Percentiles rank a stretch among this genome's conserved stretches.
Evolutionary conservation across 2,888 invertebrate genomes (phyloP).

Genomic region (Linyphia triangularis): DNA sequence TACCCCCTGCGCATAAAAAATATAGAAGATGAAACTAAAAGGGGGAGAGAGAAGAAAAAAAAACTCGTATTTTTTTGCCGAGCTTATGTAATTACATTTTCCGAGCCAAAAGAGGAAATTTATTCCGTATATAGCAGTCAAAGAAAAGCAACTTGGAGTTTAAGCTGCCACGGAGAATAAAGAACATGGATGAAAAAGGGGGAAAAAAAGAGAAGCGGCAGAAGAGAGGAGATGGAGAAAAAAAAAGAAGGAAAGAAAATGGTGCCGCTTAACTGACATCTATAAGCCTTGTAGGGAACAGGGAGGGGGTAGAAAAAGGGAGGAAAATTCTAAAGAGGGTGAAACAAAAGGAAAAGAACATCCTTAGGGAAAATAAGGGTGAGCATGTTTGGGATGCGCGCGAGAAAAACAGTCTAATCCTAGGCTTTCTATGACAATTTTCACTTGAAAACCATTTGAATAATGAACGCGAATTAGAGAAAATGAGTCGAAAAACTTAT

Average conservation of each 20-base stretch:
- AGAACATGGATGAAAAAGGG: conserved; percentile 47
- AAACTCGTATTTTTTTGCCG: conserved; percentile 19
- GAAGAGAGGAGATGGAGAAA: conserved; percentile 12
- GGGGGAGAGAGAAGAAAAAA: neutral
- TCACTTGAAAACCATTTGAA: conserved; percentile 67
- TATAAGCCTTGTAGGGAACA: conserved; percentile 42
- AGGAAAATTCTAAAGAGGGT: conserved; percentile 46
- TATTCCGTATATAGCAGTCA: conserved; percentile 48
- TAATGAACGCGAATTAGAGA: conserved; percentile 69
- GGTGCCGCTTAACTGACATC: conserved; percentile 57
- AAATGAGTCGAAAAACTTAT: conserved; percentile 50
- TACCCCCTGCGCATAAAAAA: conserved; percentile 18
- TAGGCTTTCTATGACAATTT: conserved; percentile 68
- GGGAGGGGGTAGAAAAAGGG: conserved; percentile 19
- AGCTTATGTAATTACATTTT: conserved; percentile 71
- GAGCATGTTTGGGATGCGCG: neutral
- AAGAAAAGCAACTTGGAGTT: conserved; percentile 66
- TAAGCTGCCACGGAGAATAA: conserved; percentile 63
- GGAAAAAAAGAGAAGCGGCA: conserved; percentile 16
- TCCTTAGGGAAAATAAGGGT: conserved; percentile 56
- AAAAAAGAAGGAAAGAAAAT: conserved; percentile 26
- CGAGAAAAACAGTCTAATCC: conserved; percentile 57
- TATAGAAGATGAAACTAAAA: conserved; percentile 16
- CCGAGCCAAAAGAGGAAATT: conserved; percentile 51
- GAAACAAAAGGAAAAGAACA: conserved; percentile 51